Evolutionary conservation across 2,797 vertebrate species (phyloP).

Genomic region (Melanotaenia trifasciata): DNA sequence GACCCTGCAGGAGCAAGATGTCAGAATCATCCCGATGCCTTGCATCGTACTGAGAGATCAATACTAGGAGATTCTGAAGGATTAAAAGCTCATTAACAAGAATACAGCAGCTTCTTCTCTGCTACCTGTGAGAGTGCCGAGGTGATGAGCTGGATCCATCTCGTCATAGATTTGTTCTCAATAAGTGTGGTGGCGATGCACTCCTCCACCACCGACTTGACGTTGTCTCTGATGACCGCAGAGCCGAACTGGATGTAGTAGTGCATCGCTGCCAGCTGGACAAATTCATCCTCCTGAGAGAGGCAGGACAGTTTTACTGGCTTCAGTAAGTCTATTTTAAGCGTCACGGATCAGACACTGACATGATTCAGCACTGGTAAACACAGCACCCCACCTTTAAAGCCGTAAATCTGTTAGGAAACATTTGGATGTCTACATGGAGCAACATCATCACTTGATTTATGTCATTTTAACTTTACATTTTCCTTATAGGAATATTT

Average conservation of each 20-base stretch:
- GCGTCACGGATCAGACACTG: background rate
- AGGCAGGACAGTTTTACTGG: slow-evolving; percentile 6
- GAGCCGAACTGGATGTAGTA: slow-evolving; percentile 87
- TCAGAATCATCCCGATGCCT: background rate
- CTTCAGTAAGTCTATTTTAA: background rate
- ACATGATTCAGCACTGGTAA: background rate
- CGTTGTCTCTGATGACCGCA: slow-evolving; percentile 61
- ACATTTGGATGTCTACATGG: background rate
- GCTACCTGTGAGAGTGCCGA: slow-evolving; percentile 84
- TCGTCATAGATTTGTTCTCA: slow-evolving; percentile 86
- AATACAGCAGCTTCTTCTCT: background rate
- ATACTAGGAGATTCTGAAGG: background rate
- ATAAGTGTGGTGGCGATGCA: slow-evolving; percentile 86
- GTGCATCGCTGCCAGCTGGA: slow-evolving; percentile 88
- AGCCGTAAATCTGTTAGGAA: background rate
- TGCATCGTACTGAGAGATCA: background rate
- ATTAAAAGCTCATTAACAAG: background rate
- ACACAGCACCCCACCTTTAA: background rate
- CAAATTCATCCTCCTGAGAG: slow-evolving; percentile 89
- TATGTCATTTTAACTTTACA: background rate
- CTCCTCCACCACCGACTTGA: slow-evolving; percentile 84
- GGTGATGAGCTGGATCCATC: slow-evolving; percentile 87
- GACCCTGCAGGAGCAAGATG: slow-evolving; percentile 74
- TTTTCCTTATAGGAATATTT: background rate
- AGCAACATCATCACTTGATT: background rate